Conservation (phyloP, 1,140 invertebrate genomes). For the Platyscapa corneri region DNA sequence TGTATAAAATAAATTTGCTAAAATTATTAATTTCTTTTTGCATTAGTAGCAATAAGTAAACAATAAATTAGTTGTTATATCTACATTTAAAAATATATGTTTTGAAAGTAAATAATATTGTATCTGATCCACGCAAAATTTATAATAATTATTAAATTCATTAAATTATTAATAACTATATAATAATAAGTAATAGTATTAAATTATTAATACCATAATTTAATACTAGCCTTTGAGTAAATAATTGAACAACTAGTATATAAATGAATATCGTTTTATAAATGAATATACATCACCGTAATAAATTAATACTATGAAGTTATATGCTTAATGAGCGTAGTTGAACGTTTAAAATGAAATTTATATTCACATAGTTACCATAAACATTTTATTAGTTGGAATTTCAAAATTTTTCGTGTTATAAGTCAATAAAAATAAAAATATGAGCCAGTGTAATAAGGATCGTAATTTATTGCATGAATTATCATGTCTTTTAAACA, state of each 20-base stretch:
- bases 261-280: background rate
- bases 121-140: too few species aligned
- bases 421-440: slow-evolving; percentile 3
- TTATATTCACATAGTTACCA: background rate
- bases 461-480: slow-evolving; percentile 14
- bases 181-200: too few species aligned
- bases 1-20: too few species aligned
- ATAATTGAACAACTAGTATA: background rate
- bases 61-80: too few species aligned
- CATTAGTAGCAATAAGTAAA: too few species aligned
- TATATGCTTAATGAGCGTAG: background rate
- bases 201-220: too few species aligned
- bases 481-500: background rate
- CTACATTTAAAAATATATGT: too few species aligned
- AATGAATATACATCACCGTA: too few species aligned
- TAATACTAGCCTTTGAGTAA: background rate
- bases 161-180: too few species aligned
- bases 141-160: too few species aligned
- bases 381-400: background rate
- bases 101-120: too few species aligned
- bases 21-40: too few species aligned
- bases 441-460: background rate
- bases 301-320: background rate
- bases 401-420: background rate
- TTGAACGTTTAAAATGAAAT: background rate